Percentiles rank a stretch among this genome's conserved stretches.
Conservation (phyloP, 2,888 invertebrate species). For the Noctuana brunneofusca region DNA sequence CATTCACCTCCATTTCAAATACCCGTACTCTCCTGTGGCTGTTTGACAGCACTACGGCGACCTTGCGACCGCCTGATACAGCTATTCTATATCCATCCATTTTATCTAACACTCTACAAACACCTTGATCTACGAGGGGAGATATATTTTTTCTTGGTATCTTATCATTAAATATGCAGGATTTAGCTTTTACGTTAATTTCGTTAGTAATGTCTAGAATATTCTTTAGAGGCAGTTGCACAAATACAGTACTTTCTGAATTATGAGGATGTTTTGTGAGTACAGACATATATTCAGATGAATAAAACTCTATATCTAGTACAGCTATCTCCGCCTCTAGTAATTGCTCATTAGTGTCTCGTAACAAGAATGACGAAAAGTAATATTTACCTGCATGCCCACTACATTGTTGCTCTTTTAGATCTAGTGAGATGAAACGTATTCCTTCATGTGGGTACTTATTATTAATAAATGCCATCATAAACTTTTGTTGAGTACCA, state of each 20-base stretch:
- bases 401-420: constrained; percentile 64
- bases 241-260: constrained; percentile 71
- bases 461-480: constrained; percentile 77
- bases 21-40: constrained; percentile 91
- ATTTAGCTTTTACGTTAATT: constrained; percentile 65
- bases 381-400: constrained; percentile 80
- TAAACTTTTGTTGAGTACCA: constrained; percentile 69
- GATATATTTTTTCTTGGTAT: constrained; percentile 79
- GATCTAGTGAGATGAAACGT: constrained; percentile 76
- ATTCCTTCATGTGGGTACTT: constrained; percentile 66
- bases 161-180: constrained; percentile 70
- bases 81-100: constrained; percentile 87
- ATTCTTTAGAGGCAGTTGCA: constrained; percentile 75
- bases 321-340: constrained; percentile 58
- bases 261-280: constrained; percentile 82
- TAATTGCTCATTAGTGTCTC: constrained; percentile 51
- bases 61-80: constrained; percentile 92
- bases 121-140: constrained; percentile 75
- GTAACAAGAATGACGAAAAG: constrained; percentile 72
- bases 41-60: constrained; percentile 92
- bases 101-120: constrained; percentile 85
- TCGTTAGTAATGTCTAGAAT: constrained; percentile 71
- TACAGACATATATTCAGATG: constrained; percentile 87
- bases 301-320: constrained; percentile 90
- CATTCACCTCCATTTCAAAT: constrained; percentile 96